Conservation (phyloP, 37 sponge, comb jelly and placozoan species). For the Bolinopsis microptera region DNA sequence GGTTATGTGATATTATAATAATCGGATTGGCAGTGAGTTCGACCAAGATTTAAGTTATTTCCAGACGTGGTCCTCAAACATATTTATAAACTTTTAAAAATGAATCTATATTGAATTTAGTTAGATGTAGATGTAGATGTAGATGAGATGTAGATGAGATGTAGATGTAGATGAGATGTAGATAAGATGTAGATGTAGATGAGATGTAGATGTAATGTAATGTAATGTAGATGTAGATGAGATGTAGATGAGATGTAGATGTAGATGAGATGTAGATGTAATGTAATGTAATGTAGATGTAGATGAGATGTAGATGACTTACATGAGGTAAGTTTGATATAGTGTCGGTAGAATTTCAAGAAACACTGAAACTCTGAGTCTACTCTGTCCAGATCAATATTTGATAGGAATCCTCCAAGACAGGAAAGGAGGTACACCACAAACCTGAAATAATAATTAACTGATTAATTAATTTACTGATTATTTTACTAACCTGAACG, state of each 20-base stretch:
- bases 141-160: no score
- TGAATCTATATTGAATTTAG: neutral
- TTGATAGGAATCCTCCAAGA: conserved; percentile 22
- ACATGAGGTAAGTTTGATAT: conserved; percentile 11
- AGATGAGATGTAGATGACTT: neutral
- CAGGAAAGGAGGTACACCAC: conserved; percentile 45
- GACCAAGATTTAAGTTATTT: neutral
- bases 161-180: neutral
- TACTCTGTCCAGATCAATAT: conserved; percentile 40
- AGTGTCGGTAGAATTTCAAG: conserved; percentile 46
- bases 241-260: no score
- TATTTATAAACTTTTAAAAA: no score
- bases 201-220: no score
- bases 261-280: neutral
- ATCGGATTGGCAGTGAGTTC: neutral
- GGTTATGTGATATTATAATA: no score
- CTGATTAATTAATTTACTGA: neutral
- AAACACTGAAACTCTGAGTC: neutral
- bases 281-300: no score
- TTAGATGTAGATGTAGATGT: neutral
- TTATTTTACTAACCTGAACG: no score
- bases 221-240: no score
- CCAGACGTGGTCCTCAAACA: no score
- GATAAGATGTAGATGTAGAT: neutral
- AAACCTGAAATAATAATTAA: neutral